These are phyloP conservation scores for Danio aesculapii DNA, from an alignment of 2,797 vertebrate species.

Conservation along the genomic window DNA sequence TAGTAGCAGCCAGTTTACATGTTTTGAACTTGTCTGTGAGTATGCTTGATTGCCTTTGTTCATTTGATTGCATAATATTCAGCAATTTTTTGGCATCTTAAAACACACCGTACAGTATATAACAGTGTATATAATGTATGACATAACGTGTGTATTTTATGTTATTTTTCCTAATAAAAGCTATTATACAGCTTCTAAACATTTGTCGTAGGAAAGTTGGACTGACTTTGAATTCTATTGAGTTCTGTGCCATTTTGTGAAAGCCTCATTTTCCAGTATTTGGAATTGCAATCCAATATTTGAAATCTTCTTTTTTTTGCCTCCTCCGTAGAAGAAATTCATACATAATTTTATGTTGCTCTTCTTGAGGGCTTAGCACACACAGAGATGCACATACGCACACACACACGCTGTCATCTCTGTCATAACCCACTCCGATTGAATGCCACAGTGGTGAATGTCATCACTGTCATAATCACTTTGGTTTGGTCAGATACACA, in stretches of 20 bases:
- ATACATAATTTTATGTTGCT: not conserved
- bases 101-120: not conserved
- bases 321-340: not conserved
- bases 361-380: not conserved
- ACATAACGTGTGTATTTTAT: no score
- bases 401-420: not conserved
- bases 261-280: not conserved
- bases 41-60: no score
- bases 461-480: constrained; percentile 13
- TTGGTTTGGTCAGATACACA: constrained; percentile 2
- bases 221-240: no score
- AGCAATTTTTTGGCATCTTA: no score
- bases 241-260: not conserved
- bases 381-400: not conserved
- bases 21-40: no score
- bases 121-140: not conserved
- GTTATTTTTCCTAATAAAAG: not conserved
- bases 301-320: not conserved
- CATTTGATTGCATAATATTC: no score
- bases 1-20: no score
- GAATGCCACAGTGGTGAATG: constrained; percentile 19
- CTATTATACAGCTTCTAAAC: not conserved
- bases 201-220: not conserved
- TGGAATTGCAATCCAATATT: not conserved
- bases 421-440: not conserved